Conservation (phyloP, 1,140 invertebrate genomes). For the Aethina tumida region DNA sequence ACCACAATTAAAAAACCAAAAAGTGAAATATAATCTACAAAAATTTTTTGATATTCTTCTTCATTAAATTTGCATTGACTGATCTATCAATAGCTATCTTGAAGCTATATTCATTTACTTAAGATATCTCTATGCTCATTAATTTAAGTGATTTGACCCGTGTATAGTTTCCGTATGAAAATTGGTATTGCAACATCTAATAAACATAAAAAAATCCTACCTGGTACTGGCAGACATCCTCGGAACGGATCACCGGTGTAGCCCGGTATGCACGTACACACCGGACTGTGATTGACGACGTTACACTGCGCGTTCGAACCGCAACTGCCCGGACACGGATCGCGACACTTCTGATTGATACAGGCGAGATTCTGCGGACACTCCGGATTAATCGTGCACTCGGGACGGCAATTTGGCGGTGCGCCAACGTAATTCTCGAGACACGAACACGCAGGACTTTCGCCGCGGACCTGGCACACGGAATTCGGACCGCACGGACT, state of each 20-base stretch:
- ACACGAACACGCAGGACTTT: slow-evolving; percentile 69
- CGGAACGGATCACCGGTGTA: slow-evolving; percentile 76
- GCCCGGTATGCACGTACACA: slow-evolving; percentile 68
- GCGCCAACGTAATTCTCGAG: slow-evolving; percentile 64
- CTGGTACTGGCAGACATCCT: slow-evolving; percentile 52
- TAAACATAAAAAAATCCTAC: slow-evolving; percentile 40
- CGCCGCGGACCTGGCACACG: slow-evolving; percentile 59
- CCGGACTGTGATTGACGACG: slow-evolving; percentile 69
- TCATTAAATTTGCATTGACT: too few relatives aligned
- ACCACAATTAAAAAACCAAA: too few relatives aligned
- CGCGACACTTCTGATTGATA: slow-evolving; percentile 68
- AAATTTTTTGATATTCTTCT: too few relatives aligned
- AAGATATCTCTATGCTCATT: too few relatives aligned
- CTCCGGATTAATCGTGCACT: slow-evolving; percentile 73
- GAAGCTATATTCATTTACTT: too few relatives aligned
- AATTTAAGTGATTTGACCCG: not conserved
- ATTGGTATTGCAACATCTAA: slow-evolving; percentile 3
- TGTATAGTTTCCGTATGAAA: slow-evolving; percentile 1
- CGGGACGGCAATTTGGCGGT: slow-evolving; percentile 71
- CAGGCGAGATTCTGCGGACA: slow-evolving; percentile 70
- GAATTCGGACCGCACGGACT: slow-evolving; percentile 76
- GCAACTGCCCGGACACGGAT: slow-evolving; percentile 79
- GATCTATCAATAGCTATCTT: too few relatives aligned
- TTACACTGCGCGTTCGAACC: slow-evolving; percentile 72
- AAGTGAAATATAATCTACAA: too few relatives aligned